These are phyloP conservation scores for Temnothorax rugatulus DNA, from an alignment of 2,888 invertebrate species.

Conservation along the genomic window DNA sequence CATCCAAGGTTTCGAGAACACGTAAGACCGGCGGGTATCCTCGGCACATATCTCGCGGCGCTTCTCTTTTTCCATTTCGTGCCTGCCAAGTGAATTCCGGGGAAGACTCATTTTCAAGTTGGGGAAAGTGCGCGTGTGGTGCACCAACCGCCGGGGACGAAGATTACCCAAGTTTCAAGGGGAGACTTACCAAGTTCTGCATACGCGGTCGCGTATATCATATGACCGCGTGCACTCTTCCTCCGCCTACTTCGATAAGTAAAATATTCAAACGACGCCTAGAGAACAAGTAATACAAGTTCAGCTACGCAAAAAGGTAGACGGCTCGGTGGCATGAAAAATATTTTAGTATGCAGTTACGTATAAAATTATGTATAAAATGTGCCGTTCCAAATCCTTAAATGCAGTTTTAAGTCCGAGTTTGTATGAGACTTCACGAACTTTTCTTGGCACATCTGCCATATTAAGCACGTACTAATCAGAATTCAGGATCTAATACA, in stretches of 20 bases:
- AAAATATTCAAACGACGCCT: constrained; percentile 44
- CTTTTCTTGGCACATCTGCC: not conserved
- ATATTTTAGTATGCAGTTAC: constrained; percentile 8
- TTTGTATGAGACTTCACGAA: not conserved
- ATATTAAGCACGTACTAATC: constrained; percentile 31
- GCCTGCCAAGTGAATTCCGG: constrained; percentile 44
- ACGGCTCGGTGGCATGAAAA: too few relatives aligned
- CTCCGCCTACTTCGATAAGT: constrained; percentile 27
- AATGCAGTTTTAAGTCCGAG: constrained; percentile 3
- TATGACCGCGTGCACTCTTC: constrained; percentile 20
- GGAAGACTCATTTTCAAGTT: constrained; percentile 53
- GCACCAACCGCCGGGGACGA: constrained; percentile 35
- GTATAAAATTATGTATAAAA: not conserved
- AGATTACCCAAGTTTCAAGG: constrained; percentile 54
- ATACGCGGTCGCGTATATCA: constrained; percentile 38
- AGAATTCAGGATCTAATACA: constrained; percentile 5
- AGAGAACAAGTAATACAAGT: constrained; percentile 27
- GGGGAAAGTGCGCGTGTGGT: constrained; percentile 34
- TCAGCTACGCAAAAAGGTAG: not conserved
- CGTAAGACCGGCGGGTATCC: not conserved
- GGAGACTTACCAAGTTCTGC: constrained; percentile 48
- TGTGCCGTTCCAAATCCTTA: not conserved
- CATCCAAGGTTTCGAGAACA: not conserved
- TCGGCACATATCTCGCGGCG: constrained; percentile 38
- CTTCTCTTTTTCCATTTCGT: constrained; percentile 40